Percentiles rank a stretch among this genome's conserved stretches.
These are phyloP conservation scores for Synanthedon andrenaeformis DNA, from an alignment of 2,888 invertebrate species.

Conservation along the genomic window DNA sequence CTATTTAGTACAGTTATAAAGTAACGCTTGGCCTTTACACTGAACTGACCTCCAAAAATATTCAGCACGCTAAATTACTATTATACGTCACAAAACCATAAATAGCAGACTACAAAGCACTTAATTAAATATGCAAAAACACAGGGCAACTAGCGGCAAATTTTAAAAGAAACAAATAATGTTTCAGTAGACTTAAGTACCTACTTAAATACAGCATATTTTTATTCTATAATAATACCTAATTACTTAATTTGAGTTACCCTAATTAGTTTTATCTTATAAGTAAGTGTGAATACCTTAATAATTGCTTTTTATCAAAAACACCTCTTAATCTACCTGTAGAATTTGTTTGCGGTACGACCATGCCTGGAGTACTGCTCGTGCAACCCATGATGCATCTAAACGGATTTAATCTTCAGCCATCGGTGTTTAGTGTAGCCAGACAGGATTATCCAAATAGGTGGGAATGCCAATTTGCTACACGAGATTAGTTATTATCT, in stretches of 20 bases:
- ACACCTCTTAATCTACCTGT: conserved; percentile 26
- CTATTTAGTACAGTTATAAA: conserved; percentile 1
- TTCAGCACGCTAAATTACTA: conserved; percentile 3
- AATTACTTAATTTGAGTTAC: too few relatives aligned
- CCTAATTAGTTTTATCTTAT: too few relatives aligned
- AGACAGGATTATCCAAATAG: background rate
- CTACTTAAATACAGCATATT: too few relatives aligned
- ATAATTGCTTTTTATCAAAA: too few relatives aligned
- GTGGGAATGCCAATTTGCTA: background rate
- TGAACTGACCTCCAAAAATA: conserved; percentile 3
- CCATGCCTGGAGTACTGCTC: conserved; percentile 51
- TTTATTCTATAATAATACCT: too few relatives aligned
- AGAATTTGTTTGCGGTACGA: conserved; percentile 27
- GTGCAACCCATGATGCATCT: conserved; percentile 57
- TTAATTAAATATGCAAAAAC: too few relatives aligned
- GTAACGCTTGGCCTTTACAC: background rate
- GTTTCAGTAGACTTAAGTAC: too few relatives aligned
- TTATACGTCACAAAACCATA: background rate
- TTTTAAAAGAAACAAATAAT: too few relatives aligned
- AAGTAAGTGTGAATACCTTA: too few relatives aligned
- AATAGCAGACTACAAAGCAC: too few relatives aligned
- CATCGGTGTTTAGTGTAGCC: conserved; percentile 13
- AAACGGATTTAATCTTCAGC: conserved; percentile 13
- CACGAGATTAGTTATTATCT: background rate
- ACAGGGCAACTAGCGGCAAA: too few relatives aligned